Percentiles rank a stretch among this genome's conserved stretches.
Evolutionary conservation across 2,888 invertebrate genomes (phyloP).

Genomic region (Eupithecia exiguata): DNA sequence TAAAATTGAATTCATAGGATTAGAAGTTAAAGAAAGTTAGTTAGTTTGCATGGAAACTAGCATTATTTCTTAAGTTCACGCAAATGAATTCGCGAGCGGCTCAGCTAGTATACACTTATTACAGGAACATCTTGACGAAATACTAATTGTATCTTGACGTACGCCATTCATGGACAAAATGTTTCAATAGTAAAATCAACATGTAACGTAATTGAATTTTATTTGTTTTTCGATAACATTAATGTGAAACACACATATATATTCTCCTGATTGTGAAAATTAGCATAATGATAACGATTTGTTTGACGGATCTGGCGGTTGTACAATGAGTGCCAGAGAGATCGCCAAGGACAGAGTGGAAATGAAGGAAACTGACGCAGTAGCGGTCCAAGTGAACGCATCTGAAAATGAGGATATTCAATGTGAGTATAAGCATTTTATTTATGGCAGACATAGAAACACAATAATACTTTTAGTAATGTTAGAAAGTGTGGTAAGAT

Average conservation of each 20-base stretch:
- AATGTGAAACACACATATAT: constrained; percentile 5
- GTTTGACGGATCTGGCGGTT: constrained; percentile 20
- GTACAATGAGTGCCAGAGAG: constrained; percentile 32
- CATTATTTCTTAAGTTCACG: too few relatives aligned
- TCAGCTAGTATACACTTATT: too few relatives aligned
- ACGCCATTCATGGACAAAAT: not conserved
- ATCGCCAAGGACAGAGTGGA: constrained; percentile 11
- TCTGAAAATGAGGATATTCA: not conserved
- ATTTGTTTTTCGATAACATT: constrained; percentile 36
- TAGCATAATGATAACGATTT: constrained; percentile 14
- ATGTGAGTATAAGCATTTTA: not conserved
- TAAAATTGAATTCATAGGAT: too few relatives aligned
- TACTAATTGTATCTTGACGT: not conserved
- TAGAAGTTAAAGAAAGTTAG: too few relatives aligned
- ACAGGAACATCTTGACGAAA: not conserved
- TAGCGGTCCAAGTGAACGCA: not conserved
- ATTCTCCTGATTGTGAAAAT: constrained; percentile 6
- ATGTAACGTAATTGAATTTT: constrained; percentile 12
- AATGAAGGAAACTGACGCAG: constrained; percentile 10
- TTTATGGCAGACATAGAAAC: not conserved
- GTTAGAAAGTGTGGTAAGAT: too few relatives aligned
- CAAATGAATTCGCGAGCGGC: too few relatives aligned
- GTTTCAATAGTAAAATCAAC: constrained; percentile 4
- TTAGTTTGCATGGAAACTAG: too few relatives aligned
- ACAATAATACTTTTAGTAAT: not conserved